Base-by-base conservation (phyloP, 2,888 invertebrate genomes). In the Boloria euphrosyne region DNA sequence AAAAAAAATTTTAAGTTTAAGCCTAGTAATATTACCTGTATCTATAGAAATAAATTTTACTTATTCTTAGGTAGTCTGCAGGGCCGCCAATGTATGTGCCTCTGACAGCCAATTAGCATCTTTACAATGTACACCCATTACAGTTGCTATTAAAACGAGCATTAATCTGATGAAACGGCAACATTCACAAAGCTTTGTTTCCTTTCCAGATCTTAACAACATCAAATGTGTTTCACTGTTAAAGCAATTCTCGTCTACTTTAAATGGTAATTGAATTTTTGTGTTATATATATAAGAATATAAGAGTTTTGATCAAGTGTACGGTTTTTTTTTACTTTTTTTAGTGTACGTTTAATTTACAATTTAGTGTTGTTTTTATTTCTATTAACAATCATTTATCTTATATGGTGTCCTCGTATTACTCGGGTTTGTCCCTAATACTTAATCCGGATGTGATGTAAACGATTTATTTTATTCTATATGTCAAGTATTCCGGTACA, bases 101-200 rank as follows among this genome's bases (percentile, higher is more conserved):
- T 60, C 66, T 46, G 66, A 68, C 68, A 65, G 62, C 62, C 71
- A 71, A 70, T 71, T 70, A 71, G 65, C 63, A 68, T 70, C 68
- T 62, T 61, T 60, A 68, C 66, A 67, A 66, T 54, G 64, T 66
- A 60, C 62, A 50, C 52, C n/a, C 27, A 57, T 57, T 46, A 57
- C 61, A 63, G 62, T 60, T 65, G 43, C 60, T 31, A 64, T 64
- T 64, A 64, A 65, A 58, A 64, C 58, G 62, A 55, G 57, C 65
- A 61, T 62, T 71, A 68, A 70, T 71, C 68, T 68, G 58, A 71
- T 71, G 61, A 68, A 68, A 68, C 63, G 66, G 65, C 67, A 58
- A 62, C 68, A 64, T 63, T 63, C 66, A 69, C 69, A 69, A 69
- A 66, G 69, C 64, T 69, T 69, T 69, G 69, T 64, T 18, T 61